A percentile compares a stretch with the other conserved stretches of the same genome.
phyloP scores from a whole-genome alignment of 2,113 vertebrate species.

The Malurus cyaneus region DNA sequence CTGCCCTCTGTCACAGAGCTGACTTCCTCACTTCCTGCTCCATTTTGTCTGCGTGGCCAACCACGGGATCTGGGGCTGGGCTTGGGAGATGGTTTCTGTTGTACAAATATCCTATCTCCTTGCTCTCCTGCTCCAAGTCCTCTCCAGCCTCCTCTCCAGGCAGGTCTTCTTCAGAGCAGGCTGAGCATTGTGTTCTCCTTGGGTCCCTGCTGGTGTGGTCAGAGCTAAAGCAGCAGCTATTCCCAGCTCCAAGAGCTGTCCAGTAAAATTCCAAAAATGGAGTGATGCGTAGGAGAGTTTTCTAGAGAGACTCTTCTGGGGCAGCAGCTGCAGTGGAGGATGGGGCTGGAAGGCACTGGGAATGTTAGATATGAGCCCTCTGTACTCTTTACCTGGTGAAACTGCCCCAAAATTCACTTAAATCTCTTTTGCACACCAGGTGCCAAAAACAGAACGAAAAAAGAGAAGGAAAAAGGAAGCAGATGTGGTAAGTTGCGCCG shows the following conservation, averaged over 20 bases:
- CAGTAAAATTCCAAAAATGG: background rate
- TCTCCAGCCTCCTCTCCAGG: background rate
- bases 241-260: background rate
- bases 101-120: background rate
- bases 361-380: background rate
- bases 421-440: slow-evolving; percentile 52
- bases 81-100: background rate
- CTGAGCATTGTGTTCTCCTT: background rate
- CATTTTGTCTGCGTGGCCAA: rapidly evolving
- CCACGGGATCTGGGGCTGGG: background rate
- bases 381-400: background rate
- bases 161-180: background rate
- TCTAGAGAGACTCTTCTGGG: background rate
- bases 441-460: slow-evolving; percentile 90
- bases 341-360: background rate
- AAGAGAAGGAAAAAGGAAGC: slow-evolving; percentile 96
- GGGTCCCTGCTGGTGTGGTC: background rate
- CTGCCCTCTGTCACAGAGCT: background rate
- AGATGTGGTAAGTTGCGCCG: slow-evolving; percentile 85
- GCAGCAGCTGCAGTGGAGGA: background rate
- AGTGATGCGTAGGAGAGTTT: background rate
- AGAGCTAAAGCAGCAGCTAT: background rate
- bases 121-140: background rate
- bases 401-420: background rate
- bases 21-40: background rate